Conservation (phyloP, 2,113 vertebrate species). For the Machaerirhynchus nigripectus region DNA sequence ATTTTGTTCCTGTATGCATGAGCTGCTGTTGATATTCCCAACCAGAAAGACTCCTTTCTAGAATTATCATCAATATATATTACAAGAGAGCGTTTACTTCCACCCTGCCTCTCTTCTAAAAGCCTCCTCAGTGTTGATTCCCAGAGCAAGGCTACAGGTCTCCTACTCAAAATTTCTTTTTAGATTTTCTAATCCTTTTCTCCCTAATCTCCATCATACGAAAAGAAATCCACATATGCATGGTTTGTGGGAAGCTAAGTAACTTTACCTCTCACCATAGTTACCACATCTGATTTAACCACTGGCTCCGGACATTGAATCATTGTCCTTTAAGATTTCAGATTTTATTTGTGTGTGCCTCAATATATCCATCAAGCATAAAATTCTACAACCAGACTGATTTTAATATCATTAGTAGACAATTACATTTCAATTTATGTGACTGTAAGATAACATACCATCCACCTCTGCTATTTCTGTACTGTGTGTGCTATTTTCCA, state of each 20-base stretch:
- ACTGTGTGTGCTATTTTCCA: not conserved
- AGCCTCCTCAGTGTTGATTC: slow-evolving; percentile 27
- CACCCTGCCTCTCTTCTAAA: slow-evolving; percentile 31
- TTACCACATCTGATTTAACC: slow-evolving; percentile 65
- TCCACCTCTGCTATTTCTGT: not conserved
- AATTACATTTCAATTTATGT: not conserved
- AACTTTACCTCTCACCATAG: slow-evolving; percentile 69
- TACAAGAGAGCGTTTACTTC: slow-evolving; percentile 28
- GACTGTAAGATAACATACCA: not conserved
- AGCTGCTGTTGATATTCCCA: slow-evolving; percentile 22
- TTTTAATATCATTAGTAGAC: not conserved
- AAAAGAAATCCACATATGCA: slow-evolving; percentile 49
- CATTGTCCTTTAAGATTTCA: slow-evolving; percentile 45
- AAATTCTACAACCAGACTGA: not conserved
- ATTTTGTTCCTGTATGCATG: slow-evolving; percentile 1
- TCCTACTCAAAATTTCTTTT: slow-evolving; percentile 44
- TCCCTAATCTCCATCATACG: slow-evolving; percentile 26
- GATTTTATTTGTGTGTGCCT: slow-evolving; percentile 17
- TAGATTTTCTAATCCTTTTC: slow-evolving; percentile 54
- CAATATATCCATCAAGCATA: not conserved
- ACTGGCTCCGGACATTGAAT: slow-evolving; percentile 36
- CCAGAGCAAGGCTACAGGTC: slow-evolving; percentile 58
- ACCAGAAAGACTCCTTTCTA: slow-evolving; percentile 50
- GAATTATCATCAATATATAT: slow-evolving; percentile 48
- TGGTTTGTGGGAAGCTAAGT: slow-evolving; percentile 39